These are phyloP conservation scores for Serrognathus titanus DNA, from an alignment of 2,888 invertebrate genomes.

Conservation along the genomic window DNA sequence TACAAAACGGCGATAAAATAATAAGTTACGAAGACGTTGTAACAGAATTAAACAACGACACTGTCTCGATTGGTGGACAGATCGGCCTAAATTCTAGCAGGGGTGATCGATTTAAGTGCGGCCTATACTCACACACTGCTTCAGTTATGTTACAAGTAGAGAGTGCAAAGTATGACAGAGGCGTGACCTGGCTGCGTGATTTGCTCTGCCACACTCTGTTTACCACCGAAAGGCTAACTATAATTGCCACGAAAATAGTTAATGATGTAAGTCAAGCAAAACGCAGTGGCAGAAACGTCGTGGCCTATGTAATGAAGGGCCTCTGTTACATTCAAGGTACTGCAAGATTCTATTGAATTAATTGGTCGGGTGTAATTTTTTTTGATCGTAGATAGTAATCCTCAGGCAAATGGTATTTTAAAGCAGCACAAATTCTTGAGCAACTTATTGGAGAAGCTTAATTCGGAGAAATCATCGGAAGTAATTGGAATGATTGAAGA, in stretches of 20 bases:
- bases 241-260: conserved; percentile 76
- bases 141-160: conserved; percentile 72
- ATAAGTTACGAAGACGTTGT: conserved; percentile 70
- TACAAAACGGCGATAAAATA: conserved; percentile 56
- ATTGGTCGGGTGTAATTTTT: not conserved
- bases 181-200: conserved; percentile 74
- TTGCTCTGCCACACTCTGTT: conserved; percentile 70
- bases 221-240: conserved; percentile 68
- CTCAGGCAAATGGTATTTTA: conserved; percentile 66
- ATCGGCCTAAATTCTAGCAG: conserved; percentile 60
- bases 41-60: conserved; percentile 73
- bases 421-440: conserved; percentile 75
- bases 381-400: conserved; percentile 61
- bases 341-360: not conserved
- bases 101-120: conserved; percentile 63
- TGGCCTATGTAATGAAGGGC: conserved; percentile 58
- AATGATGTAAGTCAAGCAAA: conserved; percentile 77
- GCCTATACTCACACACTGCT: conserved; percentile 67
- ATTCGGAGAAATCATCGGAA: conserved; percentile 49
- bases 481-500: conserved; percentile 55
- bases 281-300: conserved; percentile 68
- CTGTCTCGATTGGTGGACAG: conserved; percentile 59
- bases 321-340: conserved; percentile 59
- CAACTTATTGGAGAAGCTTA: conserved; percentile 60
- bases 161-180: conserved; percentile 67